A percentile compares a stretch with the other conserved stretches of the same genome.
Conservation (phyloP, 2,797 vertebrate species). For the Ciconia nigra region DNA sequence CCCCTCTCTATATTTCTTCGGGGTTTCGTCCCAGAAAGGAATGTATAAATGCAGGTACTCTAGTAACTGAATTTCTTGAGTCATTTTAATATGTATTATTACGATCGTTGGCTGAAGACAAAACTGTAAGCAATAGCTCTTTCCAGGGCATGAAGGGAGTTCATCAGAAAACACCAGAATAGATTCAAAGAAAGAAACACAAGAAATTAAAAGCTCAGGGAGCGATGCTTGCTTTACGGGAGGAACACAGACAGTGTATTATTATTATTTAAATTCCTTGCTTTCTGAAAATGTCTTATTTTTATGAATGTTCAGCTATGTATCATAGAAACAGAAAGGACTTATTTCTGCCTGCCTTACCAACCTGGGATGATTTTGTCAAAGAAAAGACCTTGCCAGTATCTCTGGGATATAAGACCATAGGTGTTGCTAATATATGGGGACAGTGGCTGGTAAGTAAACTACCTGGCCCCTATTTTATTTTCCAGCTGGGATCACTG, state of each 20-base stretch:
- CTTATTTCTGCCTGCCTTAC: not conserved
- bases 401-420: not conserved
- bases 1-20: not conserved
- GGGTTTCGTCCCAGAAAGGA: not conserved
- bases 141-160: not conserved
- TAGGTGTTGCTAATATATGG: not conserved
- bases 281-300: not conserved
- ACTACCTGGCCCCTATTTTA: not conserved
- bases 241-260: not conserved
- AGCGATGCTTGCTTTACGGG: not conserved
- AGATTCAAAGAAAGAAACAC: not conserved
- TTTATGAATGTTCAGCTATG: not conserved
- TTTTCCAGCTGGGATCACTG: not conserved
- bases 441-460: not conserved
- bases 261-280: not conserved
- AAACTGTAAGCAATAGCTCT: not conserved
- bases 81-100: constrained; percentile 27
- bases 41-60: not conserved
- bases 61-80: not conserved
- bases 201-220: not conserved
- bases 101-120: not conserved
- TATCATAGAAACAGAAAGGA: not conserved
- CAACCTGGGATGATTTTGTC: not conserved
- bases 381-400: not conserved
- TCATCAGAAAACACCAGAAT: constrained; percentile 16